A percentile compares a stretch with the other conserved stretches of the same genome.
Conservation (phyloP, 2,888 invertebrate species). For the Eupithecia abbreviata region DNA sequence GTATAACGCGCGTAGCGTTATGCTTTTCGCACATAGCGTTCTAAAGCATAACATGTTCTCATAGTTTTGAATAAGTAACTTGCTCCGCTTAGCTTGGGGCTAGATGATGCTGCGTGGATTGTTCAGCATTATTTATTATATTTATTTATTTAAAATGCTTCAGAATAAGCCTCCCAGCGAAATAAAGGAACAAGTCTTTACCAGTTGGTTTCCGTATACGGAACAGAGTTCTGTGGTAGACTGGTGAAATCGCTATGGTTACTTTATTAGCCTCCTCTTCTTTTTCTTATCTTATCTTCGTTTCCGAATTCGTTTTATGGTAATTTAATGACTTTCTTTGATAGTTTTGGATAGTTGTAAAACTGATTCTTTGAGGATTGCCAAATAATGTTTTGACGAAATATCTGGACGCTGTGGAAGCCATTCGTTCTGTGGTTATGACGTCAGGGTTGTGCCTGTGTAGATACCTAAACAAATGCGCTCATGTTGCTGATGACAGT, state of each 20-base stretch:
- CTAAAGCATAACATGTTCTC: too few relatives aligned
- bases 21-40: too few relatives aligned
- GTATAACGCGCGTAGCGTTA: too few relatives aligned
- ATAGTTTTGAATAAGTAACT: too few relatives aligned
- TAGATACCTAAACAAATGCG: too few relatives aligned
- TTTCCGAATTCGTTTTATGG: conserved; percentile 42
- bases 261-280: conserved; percentile 17
- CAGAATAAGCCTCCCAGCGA: conserved; percentile 1
- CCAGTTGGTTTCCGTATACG: conserved; percentile 54
- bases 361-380: background rate
- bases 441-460: too few relatives aligned
- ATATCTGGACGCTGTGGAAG: too few relatives aligned
- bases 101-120: too few relatives aligned
- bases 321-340: conserved; percentile 30
- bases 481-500: too few relatives aligned
- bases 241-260: conserved; percentile 45
- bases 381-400: background rate
- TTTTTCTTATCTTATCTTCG: conserved; percentile 45
- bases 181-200: background rate
- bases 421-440: too few relatives aligned
- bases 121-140: too few relatives aligned
- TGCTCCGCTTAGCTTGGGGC: too few relatives aligned
- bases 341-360: conserved; percentile 21
- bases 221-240: conserved; percentile 51
- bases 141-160: background rate